Evolutionary conservation across 2,888 invertebrate species (phyloP).

Genomic region (Lottia gigantea): DNA sequence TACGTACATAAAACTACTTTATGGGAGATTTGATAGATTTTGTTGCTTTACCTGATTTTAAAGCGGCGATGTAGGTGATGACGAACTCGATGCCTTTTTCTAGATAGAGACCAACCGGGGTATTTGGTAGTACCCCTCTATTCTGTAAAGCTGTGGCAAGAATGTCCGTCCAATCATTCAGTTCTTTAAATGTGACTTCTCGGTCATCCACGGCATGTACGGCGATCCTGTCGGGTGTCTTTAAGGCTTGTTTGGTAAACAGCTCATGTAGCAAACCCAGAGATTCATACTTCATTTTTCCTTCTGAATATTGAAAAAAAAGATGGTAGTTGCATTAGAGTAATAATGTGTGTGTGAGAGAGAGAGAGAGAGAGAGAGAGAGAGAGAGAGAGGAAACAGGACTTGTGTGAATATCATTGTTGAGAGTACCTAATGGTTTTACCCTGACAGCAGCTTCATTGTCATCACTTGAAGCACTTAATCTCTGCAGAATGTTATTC

Average conservation of each 20-base stretch:
- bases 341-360: too few species aligned
- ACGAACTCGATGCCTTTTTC: constrained; percentile 64
- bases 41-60: constrained; percentile 63
- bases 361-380: too few species aligned
- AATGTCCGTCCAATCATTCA: constrained; percentile 57
- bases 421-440: too few species aligned
- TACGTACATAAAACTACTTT: too few species aligned
- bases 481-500: too few species aligned
- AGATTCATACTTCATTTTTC: constrained; percentile 42
- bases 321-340: too few species aligned
- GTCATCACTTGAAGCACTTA: too few species aligned
- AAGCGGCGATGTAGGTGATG: constrained; percentile 66
- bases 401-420: too few species aligned
- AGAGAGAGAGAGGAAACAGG: too few species aligned
- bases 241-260: constrained; percentile 55
- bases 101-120: constrained; percentile 67
- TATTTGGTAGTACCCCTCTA: constrained; percentile 58
- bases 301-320: background rate
- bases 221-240: constrained; percentile 55
- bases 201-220: constrained; percentile 44
- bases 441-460: too few species aligned
- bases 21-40: too few species aligned
- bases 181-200: constrained; percentile 52
- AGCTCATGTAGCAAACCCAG: constrained; percentile 62
- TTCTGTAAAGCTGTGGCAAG: constrained; percentile 54